Conservation (phyloP, 2,113 vertebrate genomes). For the Anguilla japonica region DNA sequence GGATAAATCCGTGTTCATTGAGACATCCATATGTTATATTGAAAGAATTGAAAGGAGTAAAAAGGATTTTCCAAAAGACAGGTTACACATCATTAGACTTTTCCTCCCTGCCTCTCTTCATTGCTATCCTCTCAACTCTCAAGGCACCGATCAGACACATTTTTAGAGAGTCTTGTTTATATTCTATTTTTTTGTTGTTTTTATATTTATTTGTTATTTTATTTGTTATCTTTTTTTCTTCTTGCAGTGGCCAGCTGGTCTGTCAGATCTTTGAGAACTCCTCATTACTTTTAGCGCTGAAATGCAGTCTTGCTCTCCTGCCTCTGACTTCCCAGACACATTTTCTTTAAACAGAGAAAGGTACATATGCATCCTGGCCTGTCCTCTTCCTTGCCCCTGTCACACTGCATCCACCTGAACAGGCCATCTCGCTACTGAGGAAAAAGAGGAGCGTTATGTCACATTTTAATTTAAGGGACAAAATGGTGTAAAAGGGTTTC, state of each 20-base stretch:
- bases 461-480: background rate
- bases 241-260: no score
- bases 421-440: background rate
- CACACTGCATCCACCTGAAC: background rate
- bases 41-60: constrained; percentile 23
- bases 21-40: constrained; percentile 16
- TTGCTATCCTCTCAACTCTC: background rate
- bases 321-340: no score
- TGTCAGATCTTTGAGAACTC: no score
- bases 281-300: no score
- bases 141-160: background rate
- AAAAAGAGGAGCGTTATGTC: background rate
- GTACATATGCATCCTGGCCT: no score
- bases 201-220: background rate
- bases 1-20: constrained; percentile 22
- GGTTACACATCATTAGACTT: constrained; percentile 16
- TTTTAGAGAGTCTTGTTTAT: background rate
- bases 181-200: background rate
- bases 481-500: background rate
- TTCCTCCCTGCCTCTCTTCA: constrained; percentile 24
- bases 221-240: background rate
- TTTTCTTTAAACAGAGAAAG: no score
- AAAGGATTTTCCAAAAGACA: constrained; percentile 6
- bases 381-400: background rate
- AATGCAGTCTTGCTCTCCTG: no score